phyloP scores from a whole-genome alignment of 2,113 vertebrate genomes.

The Forbesichthys agassizii region DNA sequence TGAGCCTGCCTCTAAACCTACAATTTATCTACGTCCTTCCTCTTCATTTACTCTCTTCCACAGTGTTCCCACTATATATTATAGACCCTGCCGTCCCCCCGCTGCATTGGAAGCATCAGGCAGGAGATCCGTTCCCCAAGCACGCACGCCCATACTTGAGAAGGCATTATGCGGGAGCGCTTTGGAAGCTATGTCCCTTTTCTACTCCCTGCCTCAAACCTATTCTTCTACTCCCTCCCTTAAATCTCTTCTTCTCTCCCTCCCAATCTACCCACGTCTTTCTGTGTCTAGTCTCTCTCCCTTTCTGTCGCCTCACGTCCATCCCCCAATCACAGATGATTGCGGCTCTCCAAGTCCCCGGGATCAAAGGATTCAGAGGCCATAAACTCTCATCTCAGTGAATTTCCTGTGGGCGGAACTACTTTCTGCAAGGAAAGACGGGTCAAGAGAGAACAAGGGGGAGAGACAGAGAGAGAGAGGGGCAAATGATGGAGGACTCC shows the following conservation, averaged over 20 bases:
- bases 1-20: conserved; percentile 1
- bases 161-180: no score
- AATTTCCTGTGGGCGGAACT: conserved; percentile 53
- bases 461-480: conserved; percentile 5
- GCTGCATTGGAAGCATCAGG: no score
- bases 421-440: conserved; percentile 9
- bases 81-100: no score
- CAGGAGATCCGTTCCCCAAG: no score
- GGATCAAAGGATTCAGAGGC: conserved; percentile 69
- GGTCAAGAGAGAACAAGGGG: conserved; percentile 9
- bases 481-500: conserved; percentile 1
- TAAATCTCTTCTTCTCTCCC: background rate
- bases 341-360: conserved; percentile 57
- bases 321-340: conserved; percentile 68
- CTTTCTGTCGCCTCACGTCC: conserved; percentile 40
- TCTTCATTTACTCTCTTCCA: background rate
- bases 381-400: conserved; percentile 56
- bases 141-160: no score
- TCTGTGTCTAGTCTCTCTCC: conserved; percentile 46
- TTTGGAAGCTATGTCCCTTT: no score
- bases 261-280: conserved; percentile 9
- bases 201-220: no score
- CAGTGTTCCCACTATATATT: no score
- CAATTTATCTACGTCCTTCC: background rate
- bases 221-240: no score